Evolutionary conservation across 1,140 invertebrate species (phyloP).

Genomic region (Meloidogyne exigua): DNA sequence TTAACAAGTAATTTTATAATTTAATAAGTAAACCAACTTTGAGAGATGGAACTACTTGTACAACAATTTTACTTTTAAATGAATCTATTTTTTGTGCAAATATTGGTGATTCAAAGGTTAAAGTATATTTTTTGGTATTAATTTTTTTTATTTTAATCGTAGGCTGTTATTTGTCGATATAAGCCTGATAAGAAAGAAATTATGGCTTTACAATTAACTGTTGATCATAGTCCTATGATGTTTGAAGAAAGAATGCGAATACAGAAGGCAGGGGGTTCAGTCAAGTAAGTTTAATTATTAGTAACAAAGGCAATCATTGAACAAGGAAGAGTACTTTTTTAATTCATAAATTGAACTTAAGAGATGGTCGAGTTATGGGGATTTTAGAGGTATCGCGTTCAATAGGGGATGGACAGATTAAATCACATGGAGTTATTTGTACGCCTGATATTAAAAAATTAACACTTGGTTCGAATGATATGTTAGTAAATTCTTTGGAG

Average conservation of each 20-base stretch:
- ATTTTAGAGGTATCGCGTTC: conserved; percentile 68
- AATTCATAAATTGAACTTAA: conserved; percentile 46
- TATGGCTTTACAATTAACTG: conserved; percentile 65
- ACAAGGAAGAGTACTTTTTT: not conserved
- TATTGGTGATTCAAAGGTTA: conserved; percentile 68
- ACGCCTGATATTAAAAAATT: conserved; percentile 67
- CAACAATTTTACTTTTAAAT: conserved; percentile 65
- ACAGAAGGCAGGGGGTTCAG: conserved; percentile 67
- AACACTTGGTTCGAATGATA: conserved; percentile 65
- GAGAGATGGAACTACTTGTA: conserved; percentile 68
- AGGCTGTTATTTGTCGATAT: conserved; percentile 66
- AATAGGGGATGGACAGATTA: conserved; percentile 68
- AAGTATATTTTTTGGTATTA: conserved; percentile 19
- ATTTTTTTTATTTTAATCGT: conserved; percentile 10
- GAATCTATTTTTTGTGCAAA: conserved; percentile 67
- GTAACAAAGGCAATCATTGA: no score
- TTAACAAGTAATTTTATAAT: not conserved
- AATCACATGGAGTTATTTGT: conserved; percentile 65
- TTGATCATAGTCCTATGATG: conserved; percentile 66
- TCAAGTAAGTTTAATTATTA: conserved; percentile 62
- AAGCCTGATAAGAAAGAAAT: conserved; percentile 59
- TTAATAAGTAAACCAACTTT: conserved; percentile 61
- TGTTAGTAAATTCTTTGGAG: conserved; percentile 56
- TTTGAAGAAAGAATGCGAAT: conserved; percentile 68
- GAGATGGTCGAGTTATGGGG: conserved; percentile 68